Percentiles rank a stretch among this genome's conserved stretches.
phyloP scores from a whole-genome alignment of 1,140 invertebrate species.

The Heliconius nattereri region DNA sequence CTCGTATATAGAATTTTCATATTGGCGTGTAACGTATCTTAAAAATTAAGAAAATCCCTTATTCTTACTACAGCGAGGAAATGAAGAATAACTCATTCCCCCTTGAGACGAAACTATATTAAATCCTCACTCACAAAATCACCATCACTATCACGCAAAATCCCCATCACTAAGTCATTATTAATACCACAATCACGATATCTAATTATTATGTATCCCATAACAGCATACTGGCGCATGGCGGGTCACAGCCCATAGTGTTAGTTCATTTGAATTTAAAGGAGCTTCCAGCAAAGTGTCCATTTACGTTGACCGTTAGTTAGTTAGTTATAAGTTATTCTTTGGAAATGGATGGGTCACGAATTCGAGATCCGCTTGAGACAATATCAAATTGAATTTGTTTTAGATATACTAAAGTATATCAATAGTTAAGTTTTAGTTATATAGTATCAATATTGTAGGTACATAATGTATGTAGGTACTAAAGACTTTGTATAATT shows the following conservation, averaged over 20 bases:
- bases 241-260: neutral
- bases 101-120: too few relatives aligned
- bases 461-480: too few relatives aligned
- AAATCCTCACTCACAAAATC: too few relatives aligned
- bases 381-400: neutral
- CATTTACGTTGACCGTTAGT: neutral
- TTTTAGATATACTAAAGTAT: too few relatives aligned
- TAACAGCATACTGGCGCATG: neutral
- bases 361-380: neutral
- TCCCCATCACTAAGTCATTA: neutral
- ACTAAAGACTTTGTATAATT: too few relatives aligned
- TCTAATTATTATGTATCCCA: neutral
- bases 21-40: too few relatives aligned
- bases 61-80: too few relatives aligned
- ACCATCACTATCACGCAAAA: neutral
- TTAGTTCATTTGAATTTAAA: constrained; percentile 1
- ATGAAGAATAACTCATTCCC: too few relatives aligned
- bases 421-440: too few relatives aligned
- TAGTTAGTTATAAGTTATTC: neutral
- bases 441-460: too few relatives aligned
- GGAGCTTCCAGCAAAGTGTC: neutral
- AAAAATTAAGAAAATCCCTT: too few relatives aligned
- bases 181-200: neutral
- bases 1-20: too few relatives aligned
- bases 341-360: neutral